Base-by-base conservation (phyloP, 1,140 invertebrate species). In the Phymorhynchus buccinoides region DNA sequence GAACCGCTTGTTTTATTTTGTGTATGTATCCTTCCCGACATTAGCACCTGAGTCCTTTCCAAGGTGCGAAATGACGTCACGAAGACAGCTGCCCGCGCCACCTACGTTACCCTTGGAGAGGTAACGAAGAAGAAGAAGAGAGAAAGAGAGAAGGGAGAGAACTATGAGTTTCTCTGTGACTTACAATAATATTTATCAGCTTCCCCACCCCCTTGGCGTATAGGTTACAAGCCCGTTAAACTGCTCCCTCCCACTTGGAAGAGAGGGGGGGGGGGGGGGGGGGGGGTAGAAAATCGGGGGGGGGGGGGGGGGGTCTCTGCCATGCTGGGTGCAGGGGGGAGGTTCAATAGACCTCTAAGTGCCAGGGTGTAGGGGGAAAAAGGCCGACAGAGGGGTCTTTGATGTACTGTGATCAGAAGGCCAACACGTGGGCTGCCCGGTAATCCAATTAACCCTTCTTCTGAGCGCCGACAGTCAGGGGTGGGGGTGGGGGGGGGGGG, bases 391-490 rank as follows among this genome's bases (percentile, higher is more conserved):
- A 48, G 42, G 3, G 27, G 30, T 41, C 44, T 79, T 79, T 48
- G 44, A 79, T 48, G 41, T 48, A 27, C 77, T 9, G 7, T 32
- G 77, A 79, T 79, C 77, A 79, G 27, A 79, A 30, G 42, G 27
- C 42, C 77, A 35, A 79, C 77, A 79, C 77, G 27, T 27, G 56
- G 44, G 35, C 27, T 14, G 18, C 27, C n/a, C n/a, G 44, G 42
- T 79, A 79, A 79, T 79, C 77, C 77, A 79, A 79, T 79, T 79
- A 79, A 79, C 77, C 77, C 77, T 16, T 14, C 42, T 48, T 35
- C 12, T 35, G 32, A 9, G 39, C 14, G 42, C 32, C 41, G 9
- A 16, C 77, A 7, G 42, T 12, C 39, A n/a, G 42, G 44, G 44
- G 44, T 6, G 44, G 18, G 18, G 18, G 6, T 48, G 6, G 7